phyloP scores from a whole-genome alignment of 2,888 invertebrate genomes.

The Lottia gigantea region DNA sequence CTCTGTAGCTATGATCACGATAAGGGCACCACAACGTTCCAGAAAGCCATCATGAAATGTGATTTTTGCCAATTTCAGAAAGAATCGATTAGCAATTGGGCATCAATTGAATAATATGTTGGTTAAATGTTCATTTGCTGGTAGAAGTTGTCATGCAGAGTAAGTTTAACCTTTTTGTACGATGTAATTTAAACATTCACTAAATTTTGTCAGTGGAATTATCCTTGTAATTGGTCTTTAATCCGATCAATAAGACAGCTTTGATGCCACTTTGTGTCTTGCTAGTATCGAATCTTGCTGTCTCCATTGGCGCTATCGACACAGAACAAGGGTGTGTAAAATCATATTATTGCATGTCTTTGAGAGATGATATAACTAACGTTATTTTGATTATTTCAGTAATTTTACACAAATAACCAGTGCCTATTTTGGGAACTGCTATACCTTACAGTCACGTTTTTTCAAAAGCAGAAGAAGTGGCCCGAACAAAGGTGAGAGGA shows the following conservation, averaged over 20 bases:
- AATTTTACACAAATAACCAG: constrained; percentile 33
- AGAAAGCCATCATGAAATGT: background rate
- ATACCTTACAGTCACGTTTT: constrained; percentile 32
- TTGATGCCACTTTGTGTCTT: no score
- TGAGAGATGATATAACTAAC: no score
- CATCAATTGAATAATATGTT: constrained; percentile 23
- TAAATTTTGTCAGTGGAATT: no score
- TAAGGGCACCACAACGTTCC: no score
- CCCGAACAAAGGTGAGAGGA: constrained; percentile 29
- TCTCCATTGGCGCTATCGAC: no score
- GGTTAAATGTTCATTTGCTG: constrained; percentile 22
- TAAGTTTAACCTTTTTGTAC: constrained; percentile 3
- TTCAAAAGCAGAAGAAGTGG: constrained; percentile 32
- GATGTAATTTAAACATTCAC: no score
- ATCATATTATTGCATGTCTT: no score
- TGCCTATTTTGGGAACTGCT: constrained; percentile 43
- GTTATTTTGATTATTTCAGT: constrained; percentile 23
- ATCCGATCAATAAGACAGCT: no score
- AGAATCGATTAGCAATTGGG: constrained; percentile 14
- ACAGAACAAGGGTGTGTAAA: no score
- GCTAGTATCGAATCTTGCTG: no score
- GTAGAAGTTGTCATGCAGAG: constrained; percentile 18
- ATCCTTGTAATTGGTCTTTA: no score
- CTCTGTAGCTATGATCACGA: no score
- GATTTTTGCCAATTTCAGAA: constrained; percentile 1